phyloP scores from a whole-genome alignment of 2,797 vertebrate species.

The Cheracebus regulus region DNA sequence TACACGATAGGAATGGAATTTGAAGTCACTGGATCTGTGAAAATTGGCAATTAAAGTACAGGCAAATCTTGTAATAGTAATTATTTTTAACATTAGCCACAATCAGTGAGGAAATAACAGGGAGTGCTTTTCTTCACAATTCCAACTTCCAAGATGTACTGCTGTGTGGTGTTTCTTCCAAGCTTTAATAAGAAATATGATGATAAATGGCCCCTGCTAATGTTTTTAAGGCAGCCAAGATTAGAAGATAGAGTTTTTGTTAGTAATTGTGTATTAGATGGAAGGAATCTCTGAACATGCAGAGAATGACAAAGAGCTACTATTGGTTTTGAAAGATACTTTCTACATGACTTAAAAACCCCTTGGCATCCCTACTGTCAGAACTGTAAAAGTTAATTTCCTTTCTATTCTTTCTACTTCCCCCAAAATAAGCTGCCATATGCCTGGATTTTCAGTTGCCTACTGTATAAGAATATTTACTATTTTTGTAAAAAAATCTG shows the following conservation, averaged over 20 bases:
- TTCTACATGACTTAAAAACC: slow-evolving; percentile 4
- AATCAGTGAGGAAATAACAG: slow-evolving; percentile 79
- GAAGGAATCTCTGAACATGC: slow-evolving; percentile 54
- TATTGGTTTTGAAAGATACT: slow-evolving; percentile 47
- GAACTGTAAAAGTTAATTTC: slow-evolving; percentile 58
- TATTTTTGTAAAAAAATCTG: not conserved
- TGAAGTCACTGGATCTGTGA: slow-evolving; percentile 56
- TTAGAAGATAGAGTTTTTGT: slow-evolving; percentile 67
- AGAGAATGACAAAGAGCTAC: slow-evolving; percentile 6
- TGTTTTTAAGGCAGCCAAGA: slow-evolving; percentile 77
- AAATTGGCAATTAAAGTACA: slow-evolving; percentile 77
- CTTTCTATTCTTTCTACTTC: slow-evolving; percentile 39
- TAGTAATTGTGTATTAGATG: slow-evolving; percentile 62
- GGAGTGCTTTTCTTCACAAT: slow-evolving; percentile 78
- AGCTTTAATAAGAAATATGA: slow-evolving; percentile 82
- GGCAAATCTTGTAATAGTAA: slow-evolving; percentile 77
- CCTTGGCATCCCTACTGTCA: slow-evolving; percentile 20
- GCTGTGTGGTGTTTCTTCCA: slow-evolving; percentile 81
- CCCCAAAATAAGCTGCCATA: slow-evolving; percentile 38
- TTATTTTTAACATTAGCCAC: slow-evolving; percentile 82
- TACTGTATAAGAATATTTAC: not conserved
- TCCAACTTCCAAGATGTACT: slow-evolving; percentile 77
- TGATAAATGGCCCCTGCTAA: slow-evolving; percentile 79
- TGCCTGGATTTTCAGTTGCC: slow-evolving; percentile 47
- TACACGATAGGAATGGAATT: slow-evolving; percentile 52